Conservation (phyloP, 2,113 vertebrate species). For the Dipodomys spectabilis region DNA sequence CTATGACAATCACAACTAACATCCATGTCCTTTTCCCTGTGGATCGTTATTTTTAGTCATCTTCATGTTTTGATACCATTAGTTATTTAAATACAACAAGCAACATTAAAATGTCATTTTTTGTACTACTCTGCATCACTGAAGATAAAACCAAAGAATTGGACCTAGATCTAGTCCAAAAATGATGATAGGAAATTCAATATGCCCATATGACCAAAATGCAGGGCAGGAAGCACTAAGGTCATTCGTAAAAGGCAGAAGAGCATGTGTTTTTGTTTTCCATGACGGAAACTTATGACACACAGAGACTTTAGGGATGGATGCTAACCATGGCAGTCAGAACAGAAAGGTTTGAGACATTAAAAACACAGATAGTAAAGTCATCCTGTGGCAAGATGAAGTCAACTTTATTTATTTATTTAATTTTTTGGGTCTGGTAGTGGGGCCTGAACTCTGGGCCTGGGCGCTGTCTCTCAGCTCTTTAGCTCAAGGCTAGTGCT, state of each 20-base stretch:
- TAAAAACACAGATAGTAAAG: neutral
- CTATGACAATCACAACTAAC: neutral
- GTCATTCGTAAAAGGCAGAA: neutral
- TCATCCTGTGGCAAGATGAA: neutral
- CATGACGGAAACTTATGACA: neutral
- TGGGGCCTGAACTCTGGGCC: no score
- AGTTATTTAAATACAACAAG: neutral
- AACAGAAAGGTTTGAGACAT: neutral
- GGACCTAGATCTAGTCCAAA: no score
- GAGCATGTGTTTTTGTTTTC: neutral
- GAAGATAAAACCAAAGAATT: no score
- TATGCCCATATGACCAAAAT: neutral
- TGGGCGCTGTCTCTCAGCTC: no score
- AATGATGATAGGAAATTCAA: neutral
- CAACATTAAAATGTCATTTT: neutral
- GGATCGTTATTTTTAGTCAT: neutral
- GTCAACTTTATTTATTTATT: neutral
- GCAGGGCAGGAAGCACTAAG: neutral
- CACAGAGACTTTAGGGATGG: neutral
- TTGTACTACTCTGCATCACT: neutral
- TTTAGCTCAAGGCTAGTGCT: no score
- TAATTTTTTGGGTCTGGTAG: no score
- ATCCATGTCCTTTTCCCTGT: neutral
- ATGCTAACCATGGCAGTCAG: neutral
- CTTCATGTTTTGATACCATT: neutral